Percentiles rank a stretch among this genome's conserved stretches.
Evolutionary conservation across 2,888 invertebrate species (phyloP).

Genomic region (Villa cingulata): DNA sequence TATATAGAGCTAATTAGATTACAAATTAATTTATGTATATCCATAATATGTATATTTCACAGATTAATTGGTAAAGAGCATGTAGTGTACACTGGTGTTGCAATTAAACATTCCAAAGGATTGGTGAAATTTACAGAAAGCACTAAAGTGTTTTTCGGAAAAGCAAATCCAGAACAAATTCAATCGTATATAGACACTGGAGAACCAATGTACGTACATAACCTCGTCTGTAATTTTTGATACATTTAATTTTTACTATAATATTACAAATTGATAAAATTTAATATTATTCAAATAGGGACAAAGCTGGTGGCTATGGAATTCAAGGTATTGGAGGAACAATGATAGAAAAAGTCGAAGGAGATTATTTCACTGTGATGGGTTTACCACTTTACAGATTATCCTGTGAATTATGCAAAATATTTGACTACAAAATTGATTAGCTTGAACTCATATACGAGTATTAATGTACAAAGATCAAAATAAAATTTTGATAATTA

Average conservation of each 20-base stretch:
- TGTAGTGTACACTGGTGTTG: conserved; percentile 76
- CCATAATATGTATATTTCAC: conserved; percentile 15
- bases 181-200: conserved; percentile 71
- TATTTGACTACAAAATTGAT: conserved; percentile 24
- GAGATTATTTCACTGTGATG: conserved; percentile 79
- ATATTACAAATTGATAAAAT: background rate
- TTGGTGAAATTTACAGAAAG: conserved; percentile 62
- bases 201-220: conserved; percentile 60
- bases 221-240: background rate
- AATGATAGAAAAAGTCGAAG: conserved; percentile 66
- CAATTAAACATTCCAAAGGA: conserved; percentile 48
- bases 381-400: conserved; percentile 66
- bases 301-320: conserved; percentile 86
- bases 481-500: too few relatives aligned
- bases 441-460: too few relatives aligned
- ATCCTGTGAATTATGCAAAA: conserved; percentile 40
- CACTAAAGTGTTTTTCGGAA: conserved; percentile 69
- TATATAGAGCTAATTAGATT: background rate
- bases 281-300: conserved; percentile 40
- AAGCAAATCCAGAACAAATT: conserved; percentile 61
- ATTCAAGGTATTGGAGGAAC: conserved; percentile 74
- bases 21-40: background rate
- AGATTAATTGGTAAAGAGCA: conserved; percentile 71
- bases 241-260: background rate
- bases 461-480: too few relatives aligned